A percentile compares a stretch with the other conserved stretches of the same genome.
These are phyloP conservation scores for Clupea harengus DNA, from an alignment of 2,113 vertebrate species.

Conservation along the genomic window DNA sequence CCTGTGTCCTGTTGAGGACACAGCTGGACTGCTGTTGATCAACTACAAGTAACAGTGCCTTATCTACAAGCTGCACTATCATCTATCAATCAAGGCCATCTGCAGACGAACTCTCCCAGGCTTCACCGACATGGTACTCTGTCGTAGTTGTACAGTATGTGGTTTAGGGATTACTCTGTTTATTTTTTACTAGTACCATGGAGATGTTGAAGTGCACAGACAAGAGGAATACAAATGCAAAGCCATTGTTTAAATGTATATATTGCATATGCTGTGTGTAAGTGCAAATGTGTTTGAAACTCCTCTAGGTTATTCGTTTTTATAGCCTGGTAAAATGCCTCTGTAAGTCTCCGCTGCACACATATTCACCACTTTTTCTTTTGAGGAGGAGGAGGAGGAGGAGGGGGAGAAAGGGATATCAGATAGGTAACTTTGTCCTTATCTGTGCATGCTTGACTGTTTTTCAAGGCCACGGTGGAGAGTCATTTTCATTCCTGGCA, in stretches of 20 bases:
- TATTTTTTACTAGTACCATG: slow-evolving; percentile 29
- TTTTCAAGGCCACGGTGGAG: background rate
- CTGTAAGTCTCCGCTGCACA: background rate
- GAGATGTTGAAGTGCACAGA: slow-evolving; percentile 46
- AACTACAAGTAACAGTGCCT: slow-evolving; percentile 72
- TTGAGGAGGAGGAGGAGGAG: background rate
- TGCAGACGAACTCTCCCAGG: slow-evolving; percentile 34
- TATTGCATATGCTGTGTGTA: slow-evolving; percentile 44
- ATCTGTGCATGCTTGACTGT: background rate
- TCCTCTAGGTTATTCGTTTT: slow-evolving; percentile 6
- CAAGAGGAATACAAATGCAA: slow-evolving; percentile 42
- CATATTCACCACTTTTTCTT: background rate
- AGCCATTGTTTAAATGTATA: slow-evolving; percentile 66
- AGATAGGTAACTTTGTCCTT: slow-evolving; percentile 3
- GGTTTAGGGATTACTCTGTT: slow-evolving; percentile 34
- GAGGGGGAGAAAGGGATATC: background rate
- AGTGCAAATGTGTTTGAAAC: slow-evolving; percentile 1
- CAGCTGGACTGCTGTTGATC: slow-evolving; percentile 56
- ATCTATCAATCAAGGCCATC: slow-evolving; percentile 46
- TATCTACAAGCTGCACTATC: slow-evolving; percentile 61
- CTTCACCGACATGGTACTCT: slow-evolving; percentile 15
- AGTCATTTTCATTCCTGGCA: slow-evolving; percentile 3
- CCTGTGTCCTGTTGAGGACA: background rate
- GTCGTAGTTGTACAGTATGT: background rate
- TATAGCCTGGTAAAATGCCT: background rate